phyloP scores from a whole-genome alignment of 1,140 invertebrate species.

The Aphelenchoides avenae region DNA sequence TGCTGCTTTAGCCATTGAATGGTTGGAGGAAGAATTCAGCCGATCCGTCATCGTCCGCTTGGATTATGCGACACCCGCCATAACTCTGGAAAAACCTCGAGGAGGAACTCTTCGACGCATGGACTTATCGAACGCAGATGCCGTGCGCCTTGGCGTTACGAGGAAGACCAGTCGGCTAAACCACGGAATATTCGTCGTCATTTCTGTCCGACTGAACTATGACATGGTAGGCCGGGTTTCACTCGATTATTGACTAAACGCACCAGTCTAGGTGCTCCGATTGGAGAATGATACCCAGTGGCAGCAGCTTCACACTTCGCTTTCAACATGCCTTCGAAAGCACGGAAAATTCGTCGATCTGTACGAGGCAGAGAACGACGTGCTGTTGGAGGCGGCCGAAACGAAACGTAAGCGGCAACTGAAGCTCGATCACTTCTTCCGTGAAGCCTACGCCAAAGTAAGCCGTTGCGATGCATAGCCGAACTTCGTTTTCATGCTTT shows the following conservation, averaged over 20 bases:
- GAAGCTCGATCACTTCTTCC: conserved; percentile 92
- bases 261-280: conserved; percentile 72
- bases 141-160: conserved; percentile 67
- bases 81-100: conserved; percentile 79
- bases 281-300: conserved; percentile 76
- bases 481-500: not conserved
- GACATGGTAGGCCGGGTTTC: conserved; percentile 68
- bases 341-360: conserved; percentile 17
- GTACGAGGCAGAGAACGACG: conserved; percentile 68
- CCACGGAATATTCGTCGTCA: conserved; percentile 75
- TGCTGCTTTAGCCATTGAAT: conserved; percentile 67
- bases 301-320: conserved; percentile 72
- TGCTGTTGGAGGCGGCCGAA: conserved; percentile 85
- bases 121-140: conserved; percentile 70
- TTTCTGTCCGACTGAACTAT: conserved; percentile 84
- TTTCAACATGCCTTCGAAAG: conserved; percentile 20
- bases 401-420: conserved; percentile 88
- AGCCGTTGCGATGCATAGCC: not conserved
- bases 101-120: conserved; percentile 59
- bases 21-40: conserved; percentile 87
- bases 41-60: conserved; percentile 81
- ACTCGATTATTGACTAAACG: conserved; percentile 76
- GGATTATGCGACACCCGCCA: conserved; percentile 65
- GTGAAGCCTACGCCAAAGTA: conserved; percentile 81
- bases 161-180: conserved; percentile 72